Conservation (phyloP, 2,888 invertebrate genomes). For the Petrolisthes cinctipes region DNA sequence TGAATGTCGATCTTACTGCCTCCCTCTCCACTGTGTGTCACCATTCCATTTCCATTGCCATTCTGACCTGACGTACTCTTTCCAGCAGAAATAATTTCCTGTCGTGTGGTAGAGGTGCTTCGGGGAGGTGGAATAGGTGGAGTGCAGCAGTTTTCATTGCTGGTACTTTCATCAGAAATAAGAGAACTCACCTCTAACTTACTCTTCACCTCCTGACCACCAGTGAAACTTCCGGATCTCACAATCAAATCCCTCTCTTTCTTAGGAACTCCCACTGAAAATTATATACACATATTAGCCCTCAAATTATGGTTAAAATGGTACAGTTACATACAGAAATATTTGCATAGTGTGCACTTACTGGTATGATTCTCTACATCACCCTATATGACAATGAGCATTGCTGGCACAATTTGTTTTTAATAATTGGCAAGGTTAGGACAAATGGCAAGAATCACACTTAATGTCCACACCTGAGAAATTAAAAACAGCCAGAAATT, state of each 20-base stretch:
- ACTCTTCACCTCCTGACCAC: neutral
- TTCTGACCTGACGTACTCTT: neutral
- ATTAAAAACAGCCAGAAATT: too few species aligned
- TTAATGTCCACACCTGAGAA: too few species aligned
- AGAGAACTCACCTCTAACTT: neutral
- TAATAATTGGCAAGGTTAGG: too few species aligned
- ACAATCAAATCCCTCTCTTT: slow-evolving; percentile 38
- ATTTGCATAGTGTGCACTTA: too few species aligned
- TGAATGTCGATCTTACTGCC: slow-evolving; percentile 80
- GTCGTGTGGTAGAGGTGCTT: slow-evolving; percentile 41
- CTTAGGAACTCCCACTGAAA: slow-evolving; percentile 38
- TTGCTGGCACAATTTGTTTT: too few species aligned
- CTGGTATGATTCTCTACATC: too few species aligned
- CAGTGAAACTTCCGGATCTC: slow-evolving; percentile 36
- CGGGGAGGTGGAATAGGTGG: slow-evolving; percentile 60
- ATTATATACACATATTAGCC: neutral
- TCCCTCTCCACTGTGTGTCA: slow-evolving; percentile 54
- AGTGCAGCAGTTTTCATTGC: slow-evolving; percentile 12
- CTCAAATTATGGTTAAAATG: too few species aligned
- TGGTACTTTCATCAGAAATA: neutral
- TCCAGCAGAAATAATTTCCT: slow-evolving; percentile 31
- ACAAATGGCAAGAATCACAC: too few species aligned
- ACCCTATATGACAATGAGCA: too few species aligned
- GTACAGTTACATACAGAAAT: too few species aligned
- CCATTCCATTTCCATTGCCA: slow-evolving; percentile 42